Evolutionary conservation across 2,797 vertebrate species (phyloP).

Genomic region (Australoheros facetus): DNA sequence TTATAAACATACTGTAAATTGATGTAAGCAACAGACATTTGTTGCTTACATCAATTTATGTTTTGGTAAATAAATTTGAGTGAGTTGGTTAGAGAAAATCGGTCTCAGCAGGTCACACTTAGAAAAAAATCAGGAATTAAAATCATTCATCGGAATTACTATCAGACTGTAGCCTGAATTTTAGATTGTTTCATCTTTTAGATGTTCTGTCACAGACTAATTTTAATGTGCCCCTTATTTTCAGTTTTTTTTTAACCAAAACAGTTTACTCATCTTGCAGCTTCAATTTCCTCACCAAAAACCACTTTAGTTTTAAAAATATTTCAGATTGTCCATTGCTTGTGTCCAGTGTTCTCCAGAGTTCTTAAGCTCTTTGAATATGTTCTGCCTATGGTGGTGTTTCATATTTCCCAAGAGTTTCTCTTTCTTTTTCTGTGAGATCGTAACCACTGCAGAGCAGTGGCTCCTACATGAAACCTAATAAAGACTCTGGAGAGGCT

Average conservation of each 20-base stretch:
- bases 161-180: neutral
- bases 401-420: constrained; percentile 1
- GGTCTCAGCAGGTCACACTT: neutral
- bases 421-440: neutral
- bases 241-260: neutral
- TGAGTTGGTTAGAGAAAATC: neutral
- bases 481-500: constrained; percentile 5
- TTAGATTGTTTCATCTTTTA: neutral
- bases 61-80: neutral
- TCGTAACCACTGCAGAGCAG: neutral
- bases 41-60: too few relatives aligned
- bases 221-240: neutral
- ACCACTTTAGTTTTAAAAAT: neutral
- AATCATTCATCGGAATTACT: neutral
- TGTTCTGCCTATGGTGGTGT: neutral
- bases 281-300: neutral
- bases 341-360: neutral
- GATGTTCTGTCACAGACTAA: neutral
- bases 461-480: neutral
- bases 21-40: neutral
- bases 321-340: neutral
- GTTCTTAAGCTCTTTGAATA: neutral
- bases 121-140: neutral
- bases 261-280: neutral
- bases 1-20: neutral